Conservation (phyloP, 2,113 vertebrate genomes). For the Lonchura striata region DNA sequence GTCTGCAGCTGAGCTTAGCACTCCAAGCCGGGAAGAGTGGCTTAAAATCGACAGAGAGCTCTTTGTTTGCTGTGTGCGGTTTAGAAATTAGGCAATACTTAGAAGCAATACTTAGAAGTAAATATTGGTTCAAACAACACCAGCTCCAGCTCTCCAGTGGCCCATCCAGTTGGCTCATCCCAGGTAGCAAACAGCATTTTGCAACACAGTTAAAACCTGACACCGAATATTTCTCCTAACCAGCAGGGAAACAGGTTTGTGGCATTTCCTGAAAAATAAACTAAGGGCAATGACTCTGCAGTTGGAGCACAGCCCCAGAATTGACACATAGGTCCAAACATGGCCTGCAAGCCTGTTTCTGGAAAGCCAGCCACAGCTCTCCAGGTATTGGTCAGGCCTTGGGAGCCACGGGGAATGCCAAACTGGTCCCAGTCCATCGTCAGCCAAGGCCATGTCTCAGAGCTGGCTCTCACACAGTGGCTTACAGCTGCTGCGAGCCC, state of each 20-base stretch:
- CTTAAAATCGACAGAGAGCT: not conserved
- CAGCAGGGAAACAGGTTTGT: not conserved
- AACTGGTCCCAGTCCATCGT: not conserved
- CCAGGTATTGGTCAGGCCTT: not conserved
- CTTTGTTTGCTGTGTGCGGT: not conserved
- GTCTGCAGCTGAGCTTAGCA: not conserved
- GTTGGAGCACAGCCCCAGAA: not conserved
- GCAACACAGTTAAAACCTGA: constrained; percentile 13
- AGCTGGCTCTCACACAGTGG: not conserved
- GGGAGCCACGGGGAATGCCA: not conserved
- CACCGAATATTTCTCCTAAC: not conserved
- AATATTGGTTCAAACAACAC: constrained; percentile 57
- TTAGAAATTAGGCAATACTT: constrained; percentile 42
- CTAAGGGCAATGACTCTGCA: not conserved
- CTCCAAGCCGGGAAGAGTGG: not conserved
- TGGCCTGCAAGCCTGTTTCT: not conserved
- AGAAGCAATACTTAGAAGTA: constrained; percentile 34
- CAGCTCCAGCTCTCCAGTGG: not conserved
- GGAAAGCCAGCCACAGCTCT: not conserved
- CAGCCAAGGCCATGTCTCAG: accelerated
- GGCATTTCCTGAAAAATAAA: constrained; percentile 31
- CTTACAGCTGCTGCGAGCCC: not conserved
- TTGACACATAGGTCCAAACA: not conserved
- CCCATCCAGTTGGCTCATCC: not conserved
- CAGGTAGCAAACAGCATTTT: constrained; percentile 24